Evolutionary conservation across 1,140 invertebrate genomes (phyloP).

Genomic region (Drosophila nebulosa): DNA sequence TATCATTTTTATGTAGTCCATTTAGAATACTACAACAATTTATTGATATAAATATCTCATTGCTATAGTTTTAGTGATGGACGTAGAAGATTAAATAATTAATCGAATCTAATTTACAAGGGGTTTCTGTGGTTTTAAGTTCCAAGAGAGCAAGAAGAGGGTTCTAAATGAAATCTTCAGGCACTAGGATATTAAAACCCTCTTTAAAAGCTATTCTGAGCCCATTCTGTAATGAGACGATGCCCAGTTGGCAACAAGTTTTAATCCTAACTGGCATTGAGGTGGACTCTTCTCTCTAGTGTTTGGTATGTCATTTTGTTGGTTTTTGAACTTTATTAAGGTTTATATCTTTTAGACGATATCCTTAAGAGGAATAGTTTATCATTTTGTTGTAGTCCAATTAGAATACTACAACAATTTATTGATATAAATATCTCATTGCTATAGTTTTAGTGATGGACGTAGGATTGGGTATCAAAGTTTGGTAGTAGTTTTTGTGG

Average conservation of each 20-base stretch:
- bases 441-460: slow-evolving; percentile 7
- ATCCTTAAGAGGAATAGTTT: slow-evolving; percentile 43
- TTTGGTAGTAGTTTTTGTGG: not conserved
- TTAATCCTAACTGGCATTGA: slow-evolving; percentile 3
- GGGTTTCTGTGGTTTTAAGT: slow-evolving; percentile 34
- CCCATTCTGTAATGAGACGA: slow-evolving; percentile 9
- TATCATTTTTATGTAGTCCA: slow-evolving; percentile 16
- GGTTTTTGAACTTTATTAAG: slow-evolving; percentile 44
- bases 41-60: not conserved
- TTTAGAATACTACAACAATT: slow-evolving; percentile 10
- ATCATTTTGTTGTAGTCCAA: slow-evolving; percentile 14
- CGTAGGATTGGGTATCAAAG: not conserved
- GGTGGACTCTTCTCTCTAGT: slow-evolving; percentile 6
- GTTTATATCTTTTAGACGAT: slow-evolving; percentile 37
- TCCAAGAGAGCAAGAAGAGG: slow-evolving; percentile 51
- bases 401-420: slow-evolving; percentile 14
- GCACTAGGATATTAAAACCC: slow-evolving; percentile 50
- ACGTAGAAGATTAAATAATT: not conserved
- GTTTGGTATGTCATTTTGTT: not conserved
- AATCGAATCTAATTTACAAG: not conserved
- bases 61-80: slow-evolving; percentile 7
- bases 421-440: not conserved
- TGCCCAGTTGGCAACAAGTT: not conserved
- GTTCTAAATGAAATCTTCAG: slow-evolving; percentile 17
- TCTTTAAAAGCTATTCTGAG: slow-evolving; percentile 17